phyloP scores from a whole-genome alignment of 2,113 vertebrate species.

The Salvator merianae region DNA sequence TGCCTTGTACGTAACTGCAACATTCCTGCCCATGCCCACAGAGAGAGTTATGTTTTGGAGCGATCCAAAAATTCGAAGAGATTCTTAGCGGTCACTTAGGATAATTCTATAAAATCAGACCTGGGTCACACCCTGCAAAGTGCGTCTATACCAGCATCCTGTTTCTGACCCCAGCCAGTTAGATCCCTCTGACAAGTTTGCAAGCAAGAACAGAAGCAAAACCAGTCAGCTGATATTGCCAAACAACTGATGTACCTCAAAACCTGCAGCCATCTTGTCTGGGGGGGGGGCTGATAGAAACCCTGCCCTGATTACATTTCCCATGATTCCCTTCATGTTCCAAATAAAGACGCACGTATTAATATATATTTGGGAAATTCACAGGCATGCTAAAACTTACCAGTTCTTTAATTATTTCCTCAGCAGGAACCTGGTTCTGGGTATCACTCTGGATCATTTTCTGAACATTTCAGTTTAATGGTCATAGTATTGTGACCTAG shows the following conservation, averaged over 20 bases:
- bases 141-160: background rate
- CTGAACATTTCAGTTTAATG: conserved; percentile 40
- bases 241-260: background rate
- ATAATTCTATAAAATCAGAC: too few species aligned
- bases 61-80: too few species aligned
- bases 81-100: too few species aligned
- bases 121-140: background rate
- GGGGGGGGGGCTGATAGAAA: background rate
- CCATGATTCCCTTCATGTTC: background rate
- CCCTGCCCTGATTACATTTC: background rate
- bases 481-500: conserved; percentile 42
- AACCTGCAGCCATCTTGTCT: background rate
- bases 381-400: conserved; percentile 58
- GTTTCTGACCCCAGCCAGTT: background rate
- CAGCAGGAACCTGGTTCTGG: conserved; percentile 65
- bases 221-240: background rate
- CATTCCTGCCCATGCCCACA: too few species aligned
- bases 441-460: conserved; percentile 77
- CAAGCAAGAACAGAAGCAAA: background rate
- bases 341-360: background rate
- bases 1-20: too few species aligned
- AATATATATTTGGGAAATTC: background rate
- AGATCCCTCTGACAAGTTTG: background rate
- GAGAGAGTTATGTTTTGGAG: too few species aligned
- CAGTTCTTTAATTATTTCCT: conserved; percentile 84